These are phyloP conservation scores for Baryphthengus martii DNA, from an alignment of 2,113 vertebrate species.

Conservation along the genomic window DNA sequence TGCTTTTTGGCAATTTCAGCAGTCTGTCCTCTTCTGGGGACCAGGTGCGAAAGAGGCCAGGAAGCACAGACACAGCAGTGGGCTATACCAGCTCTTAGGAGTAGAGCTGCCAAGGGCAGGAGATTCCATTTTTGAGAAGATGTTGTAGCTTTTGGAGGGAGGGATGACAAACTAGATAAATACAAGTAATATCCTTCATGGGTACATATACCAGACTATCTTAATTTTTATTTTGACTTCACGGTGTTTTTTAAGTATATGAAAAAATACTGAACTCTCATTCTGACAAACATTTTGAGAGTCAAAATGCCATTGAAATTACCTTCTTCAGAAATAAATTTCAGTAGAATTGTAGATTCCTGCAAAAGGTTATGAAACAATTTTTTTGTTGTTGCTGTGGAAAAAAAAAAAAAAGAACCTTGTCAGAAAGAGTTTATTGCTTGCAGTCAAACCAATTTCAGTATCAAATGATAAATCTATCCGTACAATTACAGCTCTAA, in stretches of 20 bases:
- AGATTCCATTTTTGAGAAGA: background rate
- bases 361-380: background rate
- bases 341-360: background rate
- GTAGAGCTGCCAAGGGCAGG: background rate
- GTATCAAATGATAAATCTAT: constrained; percentile 49
- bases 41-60: background rate
- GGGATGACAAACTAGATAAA: background rate
- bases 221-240: background rate
- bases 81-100: background rate
- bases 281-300: background rate
- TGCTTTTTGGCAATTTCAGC: background rate
- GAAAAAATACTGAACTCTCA: background rate
- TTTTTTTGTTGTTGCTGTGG: background rate
- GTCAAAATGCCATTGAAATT: background rate
- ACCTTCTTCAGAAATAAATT: background rate
- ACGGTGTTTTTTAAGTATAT: background rate
- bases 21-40: background rate
- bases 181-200: background rate
- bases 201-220: background rate
- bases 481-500: constrained; percentile 40
- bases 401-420: background rate
- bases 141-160: background rate
- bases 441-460: constrained; percentile 17
- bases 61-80: background rate
- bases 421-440: background rate